A percentile compares a stretch with the other conserved stretches of the same genome.
Evolutionary conservation across 2,113 vertebrate genomes (phyloP).

Genomic region (Oryzias woworae): DNA sequence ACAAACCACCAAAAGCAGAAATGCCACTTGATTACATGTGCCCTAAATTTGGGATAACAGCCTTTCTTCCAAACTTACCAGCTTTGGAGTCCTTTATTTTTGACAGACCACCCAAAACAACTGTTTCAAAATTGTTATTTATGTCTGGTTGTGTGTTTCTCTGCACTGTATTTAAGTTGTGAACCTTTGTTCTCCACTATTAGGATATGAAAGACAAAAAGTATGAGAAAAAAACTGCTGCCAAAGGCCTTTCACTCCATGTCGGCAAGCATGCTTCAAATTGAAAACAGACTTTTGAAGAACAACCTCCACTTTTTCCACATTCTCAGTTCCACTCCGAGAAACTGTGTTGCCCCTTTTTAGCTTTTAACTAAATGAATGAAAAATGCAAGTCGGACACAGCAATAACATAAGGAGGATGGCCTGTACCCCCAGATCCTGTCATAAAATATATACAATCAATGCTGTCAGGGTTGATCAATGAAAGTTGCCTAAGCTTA

Average conservation of each 20-base stretch:
- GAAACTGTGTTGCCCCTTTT: conserved; percentile 41
- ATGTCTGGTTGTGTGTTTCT: neutral
- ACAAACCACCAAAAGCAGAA: no score
- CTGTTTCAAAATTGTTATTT: neutral
- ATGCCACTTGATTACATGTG: no score
- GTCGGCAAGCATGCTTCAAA: conserved; percentile 66
- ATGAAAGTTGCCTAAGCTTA: neutral
- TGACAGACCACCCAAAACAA: no score
- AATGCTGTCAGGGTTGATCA: neutral
- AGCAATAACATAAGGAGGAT: conserved; percentile 18
- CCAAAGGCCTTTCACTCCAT: conserved; percentile 37
- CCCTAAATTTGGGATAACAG: no score
- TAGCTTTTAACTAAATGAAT: conserved; percentile 48
- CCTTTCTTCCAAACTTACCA: no score
- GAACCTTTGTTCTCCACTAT: neutral
- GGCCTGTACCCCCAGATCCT: conserved; percentile 15
- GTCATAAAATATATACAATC: neutral
- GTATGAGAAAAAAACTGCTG: conserved; percentile 35
- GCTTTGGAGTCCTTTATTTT: no score
- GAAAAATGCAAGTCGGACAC: conserved; percentile 40
- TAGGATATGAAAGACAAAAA: conserved; percentile 46
- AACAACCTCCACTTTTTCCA: conserved; percentile 46
- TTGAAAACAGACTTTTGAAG: conserved; percentile 74
- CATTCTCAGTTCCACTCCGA: conserved; percentile 55
- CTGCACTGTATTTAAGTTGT: neutral